Evolutionary conservation across 92 coral and sea anemone species (phyloP).

Genomic region (Zoanthus solanderi): DNA sequence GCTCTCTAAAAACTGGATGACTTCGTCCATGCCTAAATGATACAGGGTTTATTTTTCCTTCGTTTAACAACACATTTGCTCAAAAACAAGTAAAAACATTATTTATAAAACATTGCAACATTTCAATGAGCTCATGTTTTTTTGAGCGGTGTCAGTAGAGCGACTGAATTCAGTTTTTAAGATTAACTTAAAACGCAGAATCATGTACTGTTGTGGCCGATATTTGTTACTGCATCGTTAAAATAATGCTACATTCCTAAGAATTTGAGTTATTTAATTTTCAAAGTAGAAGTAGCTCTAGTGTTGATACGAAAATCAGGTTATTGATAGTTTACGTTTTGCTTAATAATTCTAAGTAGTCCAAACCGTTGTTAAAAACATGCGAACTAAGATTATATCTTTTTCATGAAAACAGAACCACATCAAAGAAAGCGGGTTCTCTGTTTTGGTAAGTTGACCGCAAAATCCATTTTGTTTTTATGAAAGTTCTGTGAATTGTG

Average conservation of each 20-base stretch:
- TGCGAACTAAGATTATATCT: background rate
- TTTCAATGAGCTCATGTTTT: slow-evolving; percentile 37
- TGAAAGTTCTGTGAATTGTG: background rate
- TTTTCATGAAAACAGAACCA: slow-evolving; percentile 26
- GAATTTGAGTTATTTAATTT: background rate
- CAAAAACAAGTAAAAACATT: background rate
- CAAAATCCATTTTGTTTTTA: background rate
- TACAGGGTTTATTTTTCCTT: no score
- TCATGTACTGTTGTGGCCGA: background rate
- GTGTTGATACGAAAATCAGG: background rate
- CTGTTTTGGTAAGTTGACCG: slow-evolving; percentile 17
- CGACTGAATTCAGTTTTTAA: background rate
- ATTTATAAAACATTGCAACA: slow-evolving; percentile 6
- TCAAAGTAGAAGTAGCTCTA: background rate
- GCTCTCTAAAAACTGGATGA: no score
- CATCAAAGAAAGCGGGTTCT: slow-evolving; percentile 48
- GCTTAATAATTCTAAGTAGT: slow-evolving; percentile 19
- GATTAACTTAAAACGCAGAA: background rate
- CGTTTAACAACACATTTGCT: background rate
- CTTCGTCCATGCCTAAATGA: no score
- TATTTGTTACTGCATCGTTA: background rate
- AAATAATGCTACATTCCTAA: background rate
- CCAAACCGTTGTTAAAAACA: background rate
- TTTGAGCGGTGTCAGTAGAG: background rate
- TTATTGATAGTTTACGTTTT: slow-evolving; percentile 40